These are phyloP conservation scores for Papilio xuthus DNA, from an alignment of 1,140 invertebrate genomes.

Conservation along the genomic window DNA sequence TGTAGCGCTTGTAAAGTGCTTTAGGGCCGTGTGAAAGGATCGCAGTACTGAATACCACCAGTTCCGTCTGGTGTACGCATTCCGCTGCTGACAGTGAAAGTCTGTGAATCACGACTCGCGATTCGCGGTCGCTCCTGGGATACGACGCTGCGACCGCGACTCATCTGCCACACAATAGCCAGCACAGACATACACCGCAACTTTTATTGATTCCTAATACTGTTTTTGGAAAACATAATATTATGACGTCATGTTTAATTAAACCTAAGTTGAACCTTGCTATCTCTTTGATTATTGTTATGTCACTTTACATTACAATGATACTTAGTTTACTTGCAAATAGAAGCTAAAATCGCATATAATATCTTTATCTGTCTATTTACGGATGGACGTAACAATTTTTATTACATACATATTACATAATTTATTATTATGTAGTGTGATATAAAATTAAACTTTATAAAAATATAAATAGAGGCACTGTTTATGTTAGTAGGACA, in stretches of 20 bases:
- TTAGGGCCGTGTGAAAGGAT: conserved; percentile 3
- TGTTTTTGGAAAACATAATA: too few relatives aligned
- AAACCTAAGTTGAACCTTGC: too few relatives aligned
- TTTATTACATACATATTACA: not conserved
- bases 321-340: too few relatives aligned
- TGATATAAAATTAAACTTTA: not conserved
- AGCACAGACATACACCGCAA: too few relatives aligned
- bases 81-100: conserved; percentile 14
- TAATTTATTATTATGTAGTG: not conserved
- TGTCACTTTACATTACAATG: too few relatives aligned
- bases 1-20: not conserved
- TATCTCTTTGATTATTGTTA: too few relatives aligned
- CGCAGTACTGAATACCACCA: not conserved
- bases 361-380: too few relatives aligned
- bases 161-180: not conserved
- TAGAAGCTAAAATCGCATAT: too few relatives aligned
- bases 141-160: not conserved
- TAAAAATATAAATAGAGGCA: not conserved
- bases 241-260: too few relatives aligned
- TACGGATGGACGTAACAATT: too few relatives aligned
- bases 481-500: conserved; percentile 10
- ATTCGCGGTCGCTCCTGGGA: not conserved
- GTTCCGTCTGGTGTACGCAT: conserved; percentile 2
- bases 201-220: too few relatives aligned
- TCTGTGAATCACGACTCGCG: not conserved